Conservation (phyloP, 2,113 vertebrate species). For the Oncorhynchus masou region DNA sequence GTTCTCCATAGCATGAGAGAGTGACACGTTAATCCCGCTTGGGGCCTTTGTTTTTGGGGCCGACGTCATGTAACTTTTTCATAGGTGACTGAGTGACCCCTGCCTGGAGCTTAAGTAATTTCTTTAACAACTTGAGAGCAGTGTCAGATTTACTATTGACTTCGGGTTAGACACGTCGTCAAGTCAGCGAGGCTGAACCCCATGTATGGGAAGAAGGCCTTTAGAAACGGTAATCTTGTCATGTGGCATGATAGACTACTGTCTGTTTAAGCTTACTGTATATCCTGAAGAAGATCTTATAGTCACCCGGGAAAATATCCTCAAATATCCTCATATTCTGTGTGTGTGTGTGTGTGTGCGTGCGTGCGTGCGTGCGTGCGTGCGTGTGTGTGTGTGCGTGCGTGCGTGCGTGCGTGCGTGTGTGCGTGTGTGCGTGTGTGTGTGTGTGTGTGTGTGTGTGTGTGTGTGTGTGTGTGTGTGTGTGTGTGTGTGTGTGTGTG, state of each 20-base stretch:
- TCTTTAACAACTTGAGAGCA: slow-evolving; percentile 73
- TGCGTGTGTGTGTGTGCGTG: not conserved
- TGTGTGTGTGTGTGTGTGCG: not conserved
- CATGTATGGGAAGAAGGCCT: not conserved
- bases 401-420: no score
- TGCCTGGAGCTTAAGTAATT: slow-evolving; percentile 75
- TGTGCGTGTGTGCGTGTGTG: not conserved
- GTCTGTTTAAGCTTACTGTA: not conserved
- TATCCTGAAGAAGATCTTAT: not conserved
- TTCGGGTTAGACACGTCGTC: slow-evolving; percentile 27
- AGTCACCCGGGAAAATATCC: not conserved
- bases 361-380: not conserved
- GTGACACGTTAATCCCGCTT: slow-evolving; percentile 63
- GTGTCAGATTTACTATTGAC: slow-evolving; percentile 59
- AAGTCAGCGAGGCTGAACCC: not conserved
- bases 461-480: not conserved
- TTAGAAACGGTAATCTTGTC: slow-evolving; percentile 2
- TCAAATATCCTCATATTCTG: not conserved
- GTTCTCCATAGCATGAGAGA: slow-evolving; percentile 53
- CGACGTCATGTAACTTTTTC: slow-evolving; percentile 46
- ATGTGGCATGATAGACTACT: not conserved
- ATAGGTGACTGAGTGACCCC: slow-evolving; percentile 67
- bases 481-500: no score
- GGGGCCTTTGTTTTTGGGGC: slow-evolving; percentile 45
- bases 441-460: not conserved